phyloP scores from a whole-genome alignment of 2,797 vertebrate species.

The Ctenosaura bakeri region DNA sequence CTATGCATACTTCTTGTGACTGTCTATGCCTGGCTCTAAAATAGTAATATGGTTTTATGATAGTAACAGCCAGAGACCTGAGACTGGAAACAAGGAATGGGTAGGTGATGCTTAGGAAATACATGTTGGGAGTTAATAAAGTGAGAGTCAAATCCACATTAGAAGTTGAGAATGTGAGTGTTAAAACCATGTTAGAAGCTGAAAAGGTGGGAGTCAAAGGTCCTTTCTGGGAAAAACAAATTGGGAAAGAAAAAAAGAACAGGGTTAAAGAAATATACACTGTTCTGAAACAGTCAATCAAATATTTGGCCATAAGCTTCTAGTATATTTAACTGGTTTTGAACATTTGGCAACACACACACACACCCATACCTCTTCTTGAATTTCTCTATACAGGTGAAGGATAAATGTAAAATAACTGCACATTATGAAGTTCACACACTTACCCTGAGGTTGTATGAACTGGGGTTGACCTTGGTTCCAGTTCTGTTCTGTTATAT shows the following conservation, averaged over 20 bases:
- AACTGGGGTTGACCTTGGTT: constrained; percentile 88
- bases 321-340: background rate
- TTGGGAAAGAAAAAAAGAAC: too few relatives aligned
- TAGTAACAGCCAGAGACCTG: background rate
- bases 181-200: background rate
- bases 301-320: background rate
- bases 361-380: background rate
- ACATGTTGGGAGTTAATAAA: background rate
- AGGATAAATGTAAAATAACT: background rate
- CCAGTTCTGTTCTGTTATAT: constrained; percentile 90
- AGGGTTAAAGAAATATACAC: background rate
- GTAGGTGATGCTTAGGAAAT: background rate
- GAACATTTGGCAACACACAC: too few relatives aligned
- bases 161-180: too few relatives aligned
- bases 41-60: background rate
- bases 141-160: background rate
- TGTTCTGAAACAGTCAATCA: background rate
- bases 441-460: constrained; percentile 88
- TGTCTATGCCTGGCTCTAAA: too few relatives aligned
- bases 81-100: background rate
- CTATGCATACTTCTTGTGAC: background rate
- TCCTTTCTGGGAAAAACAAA: background rate
- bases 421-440: background rate
- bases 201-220: background rate
- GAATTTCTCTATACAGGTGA: background rate